Evolutionary conservation across 92 coral and sea anemone genomes (phyloP).

Genomic region (Umimayanthus chanpuru): DNA sequence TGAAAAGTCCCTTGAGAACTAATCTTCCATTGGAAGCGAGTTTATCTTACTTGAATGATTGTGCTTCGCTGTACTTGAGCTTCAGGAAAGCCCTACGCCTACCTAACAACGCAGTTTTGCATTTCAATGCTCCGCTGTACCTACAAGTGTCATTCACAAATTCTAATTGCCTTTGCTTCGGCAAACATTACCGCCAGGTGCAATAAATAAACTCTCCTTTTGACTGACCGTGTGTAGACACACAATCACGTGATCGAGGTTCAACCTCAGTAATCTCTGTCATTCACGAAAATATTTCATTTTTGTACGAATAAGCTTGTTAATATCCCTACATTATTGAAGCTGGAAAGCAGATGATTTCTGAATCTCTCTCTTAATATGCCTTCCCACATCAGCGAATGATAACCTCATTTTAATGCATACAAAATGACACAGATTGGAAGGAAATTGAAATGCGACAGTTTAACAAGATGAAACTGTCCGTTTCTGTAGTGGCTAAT

Average conservation of each 20-base stretch:
- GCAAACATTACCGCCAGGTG: conserved; percentile 51
- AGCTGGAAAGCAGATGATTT: not conserved
- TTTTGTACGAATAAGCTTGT: not conserved
- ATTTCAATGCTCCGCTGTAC: conserved; percentile 50
- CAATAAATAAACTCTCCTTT: conserved; percentile 10
- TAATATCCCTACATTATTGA: not conserved
- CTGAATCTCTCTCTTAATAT: not conserved
- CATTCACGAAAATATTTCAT: not conserved
- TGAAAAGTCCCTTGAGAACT: not conserved
- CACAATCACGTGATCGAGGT: not conserved
- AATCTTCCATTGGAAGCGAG: not conserved
- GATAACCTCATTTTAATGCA: not conserved
- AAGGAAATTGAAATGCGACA: no score
- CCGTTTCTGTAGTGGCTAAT: no score
- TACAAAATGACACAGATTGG: no score
- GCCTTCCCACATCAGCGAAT: not conserved
- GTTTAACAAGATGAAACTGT: no score
- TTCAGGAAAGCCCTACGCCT: not conserved
- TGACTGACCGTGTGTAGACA: conserved; percentile 11
- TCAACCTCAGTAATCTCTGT: no score
- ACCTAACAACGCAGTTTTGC: conserved; percentile 55
- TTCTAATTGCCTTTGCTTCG: conserved; percentile 47
- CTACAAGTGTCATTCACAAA: conserved; percentile 49
- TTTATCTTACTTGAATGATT: not conserved
- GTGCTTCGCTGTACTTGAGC: not conserved